phyloP scores from a whole-genome alignment of 2,113 vertebrate species.

The Sisor rabdophorus region DNA sequence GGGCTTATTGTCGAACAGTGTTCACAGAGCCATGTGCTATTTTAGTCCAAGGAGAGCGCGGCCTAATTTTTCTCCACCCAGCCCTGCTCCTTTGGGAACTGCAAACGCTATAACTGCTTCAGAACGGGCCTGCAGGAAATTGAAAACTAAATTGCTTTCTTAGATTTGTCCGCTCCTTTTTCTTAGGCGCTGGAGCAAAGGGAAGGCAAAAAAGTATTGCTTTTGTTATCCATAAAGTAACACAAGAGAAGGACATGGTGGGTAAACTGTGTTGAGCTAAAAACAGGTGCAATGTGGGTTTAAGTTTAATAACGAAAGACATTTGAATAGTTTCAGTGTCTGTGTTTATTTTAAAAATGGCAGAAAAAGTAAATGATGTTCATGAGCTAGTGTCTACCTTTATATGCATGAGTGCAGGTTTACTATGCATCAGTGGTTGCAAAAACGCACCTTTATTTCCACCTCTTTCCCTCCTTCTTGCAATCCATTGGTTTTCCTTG shows the following conservation, averaged over 20 bases:
- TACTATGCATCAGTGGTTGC: neutral
- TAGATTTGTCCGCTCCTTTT: conserved; percentile 55
- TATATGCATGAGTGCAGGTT: neutral
- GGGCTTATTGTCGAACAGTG: conserved; percentile 25
- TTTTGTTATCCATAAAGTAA: conserved; percentile 37
- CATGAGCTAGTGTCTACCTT: neutral
- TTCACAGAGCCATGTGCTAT: conserved; percentile 55
- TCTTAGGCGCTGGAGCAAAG: conserved; percentile 35
- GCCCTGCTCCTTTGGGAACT: conserved; percentile 54
- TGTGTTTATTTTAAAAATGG: conserved; percentile 15
- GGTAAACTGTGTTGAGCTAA: conserved; percentile 17
- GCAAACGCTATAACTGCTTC: conserved; percentile 63
- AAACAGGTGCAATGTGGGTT: conserved; percentile 1
- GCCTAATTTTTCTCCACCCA: conserved; percentile 62
- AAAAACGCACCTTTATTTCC: neutral
- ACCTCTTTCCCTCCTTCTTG: neutral
- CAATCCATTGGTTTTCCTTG: conserved; percentile 30
- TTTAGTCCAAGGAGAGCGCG: conserved; percentile 68
- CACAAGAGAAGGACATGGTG: neutral
- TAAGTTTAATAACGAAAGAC: conserved; percentile 18
- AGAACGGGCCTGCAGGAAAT: conserved; percentile 70
- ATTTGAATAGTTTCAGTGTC: neutral
- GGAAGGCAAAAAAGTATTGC: conserved; percentile 19
- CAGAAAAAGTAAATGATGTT: neutral
- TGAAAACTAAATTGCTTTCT: conserved; percentile 71